Conservation (phyloP, 2,888 invertebrate genomes). For the Nomada hirtipes region DNA sequence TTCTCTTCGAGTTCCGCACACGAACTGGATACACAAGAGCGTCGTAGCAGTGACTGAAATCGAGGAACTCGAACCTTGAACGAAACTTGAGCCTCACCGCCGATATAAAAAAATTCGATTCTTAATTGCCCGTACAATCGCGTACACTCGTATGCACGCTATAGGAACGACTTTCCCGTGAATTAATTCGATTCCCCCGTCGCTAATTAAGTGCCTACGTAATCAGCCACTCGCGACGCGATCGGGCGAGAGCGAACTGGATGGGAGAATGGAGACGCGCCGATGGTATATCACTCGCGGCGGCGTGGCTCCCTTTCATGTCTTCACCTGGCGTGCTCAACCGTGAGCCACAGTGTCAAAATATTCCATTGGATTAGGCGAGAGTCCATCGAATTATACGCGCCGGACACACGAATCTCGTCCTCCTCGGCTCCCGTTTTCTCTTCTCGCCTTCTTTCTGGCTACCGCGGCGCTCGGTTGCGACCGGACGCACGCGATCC, state of each 20-base stretch:
- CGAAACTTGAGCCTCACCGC: no score
- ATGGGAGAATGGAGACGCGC: slow-evolving; percentile 12
- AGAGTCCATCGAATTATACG: slow-evolving; percentile 51
- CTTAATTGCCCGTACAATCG: background rate
- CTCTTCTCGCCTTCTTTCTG: slow-evolving; percentile 20
- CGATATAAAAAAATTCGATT: background rate
- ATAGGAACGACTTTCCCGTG: background rate
- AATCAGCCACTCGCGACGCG: slow-evolving; percentile 13
- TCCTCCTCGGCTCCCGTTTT: slow-evolving; percentile 26
- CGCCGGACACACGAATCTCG: slow-evolving; percentile 42
- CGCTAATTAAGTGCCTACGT: slow-evolving; percentile 8
- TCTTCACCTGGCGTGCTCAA: slow-evolving; percentile 15
- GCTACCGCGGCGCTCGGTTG: slow-evolving; percentile 59
- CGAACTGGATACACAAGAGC: slow-evolving; percentile 55
- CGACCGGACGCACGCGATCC: slow-evolving; percentile 64
- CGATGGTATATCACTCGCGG: slow-evolving; percentile 2
- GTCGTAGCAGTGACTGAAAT: slow-evolving; percentile 43
- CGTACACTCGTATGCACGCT: no score
- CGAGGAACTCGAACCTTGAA: slow-evolving; percentile 25
- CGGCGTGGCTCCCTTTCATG: slow-evolving; percentile 42
- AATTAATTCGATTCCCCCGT: slow-evolving; percentile 15
- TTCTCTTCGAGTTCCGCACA: slow-evolving; percentile 61
- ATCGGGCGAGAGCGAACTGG: slow-evolving; percentile 6
- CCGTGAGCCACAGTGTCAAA: slow-evolving; percentile 67
- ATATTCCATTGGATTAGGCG: slow-evolving; percentile 72